Evolutionary conservation across 2,113 vertebrate species (phyloP), one percentile per base, ranked within the genome.

Genomic region (Rhinichthys klamathensis): DNA sequence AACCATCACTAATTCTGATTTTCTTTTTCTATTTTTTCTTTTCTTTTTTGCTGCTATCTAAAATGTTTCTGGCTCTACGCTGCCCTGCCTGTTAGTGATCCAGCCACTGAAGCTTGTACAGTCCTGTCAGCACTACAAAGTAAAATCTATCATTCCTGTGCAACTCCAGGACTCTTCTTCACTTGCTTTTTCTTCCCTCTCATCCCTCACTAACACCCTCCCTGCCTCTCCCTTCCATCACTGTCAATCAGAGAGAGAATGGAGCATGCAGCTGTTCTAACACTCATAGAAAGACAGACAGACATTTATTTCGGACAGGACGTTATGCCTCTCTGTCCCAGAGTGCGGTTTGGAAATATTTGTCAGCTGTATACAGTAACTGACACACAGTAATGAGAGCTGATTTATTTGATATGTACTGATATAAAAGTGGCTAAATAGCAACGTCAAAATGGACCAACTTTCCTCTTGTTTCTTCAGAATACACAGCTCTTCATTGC

Each of bases 91-190:
- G 46, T 18, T 69, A 83, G 83, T 79, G 80, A 77, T 65, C 75
- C 63, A 82, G 70, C 63, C 56, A 65, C 46, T 54, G 79, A 65
- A 74, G 72, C 77, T 60, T 73, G 51, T 69, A 60, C 63, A 70
- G 80, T 76, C 69, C 79, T 83, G 85, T 80, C 81, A 74, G 63
- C 65, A 51, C 83, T 85, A 85, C 67, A 77, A 80, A 85, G 77
- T 77, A 76, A 87, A 87, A 82, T 54, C 80, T 73, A 87, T 84
- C 84, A 86, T 86, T 81, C 77, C 72, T 84, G 61, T 84, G 51
- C 77, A 80, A 25, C 46, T 86, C 70, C 86, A 87, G 60, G 84
- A 84, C 84, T 78, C 54, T 79, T 38, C 77, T 27, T 77, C 58
- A 30, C 77, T 63, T 27, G 27, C 27, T 81, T 41, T 65, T 49